Percentiles rank a stretch among this genome's conserved stretches.
phyloP scores from a whole-genome alignment of 2,113 vertebrate species.

The Hymenochirus boettgeri region DNA sequence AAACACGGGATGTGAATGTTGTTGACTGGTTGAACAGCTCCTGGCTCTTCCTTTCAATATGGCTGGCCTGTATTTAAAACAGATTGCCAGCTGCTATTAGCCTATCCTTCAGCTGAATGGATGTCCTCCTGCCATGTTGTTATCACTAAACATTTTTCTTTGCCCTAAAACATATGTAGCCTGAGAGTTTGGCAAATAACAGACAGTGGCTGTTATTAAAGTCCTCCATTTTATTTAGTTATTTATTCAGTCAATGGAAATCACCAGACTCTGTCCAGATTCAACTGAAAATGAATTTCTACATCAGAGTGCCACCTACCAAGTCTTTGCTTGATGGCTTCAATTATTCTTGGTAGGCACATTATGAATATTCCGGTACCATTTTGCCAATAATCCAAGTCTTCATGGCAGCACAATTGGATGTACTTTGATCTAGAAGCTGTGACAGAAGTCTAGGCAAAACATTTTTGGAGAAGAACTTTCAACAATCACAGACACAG shows the following conservation, averaged over 20 bases:
- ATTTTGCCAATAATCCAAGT: neutral
- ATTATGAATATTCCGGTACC: neutral
- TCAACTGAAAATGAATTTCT: neutral
- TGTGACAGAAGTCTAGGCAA: too few species aligned
- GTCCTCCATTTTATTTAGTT: neutral
- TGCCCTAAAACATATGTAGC: constrained; percentile 55
- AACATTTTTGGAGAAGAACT: too few species aligned
- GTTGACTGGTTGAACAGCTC: constrained; percentile 5
- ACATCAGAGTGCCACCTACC: neutral
- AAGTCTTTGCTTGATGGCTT: neutral
- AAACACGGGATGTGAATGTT: neutral
- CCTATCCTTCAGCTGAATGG: constrained; percentile 69
- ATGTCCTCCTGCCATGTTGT: constrained; percentile 62
- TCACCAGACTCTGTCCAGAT: neutral
- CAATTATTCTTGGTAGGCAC: neutral
- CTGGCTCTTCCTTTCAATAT: constrained; percentile 46
- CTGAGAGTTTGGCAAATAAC: constrained; percentile 46
- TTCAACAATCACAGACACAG: too few species aligned
- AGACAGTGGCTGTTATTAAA: constrained; percentile 8
- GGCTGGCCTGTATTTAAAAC: constrained; percentile 57
- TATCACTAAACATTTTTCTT: constrained; percentile 55
- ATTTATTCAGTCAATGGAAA: neutral
- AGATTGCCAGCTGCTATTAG: constrained; percentile 73
- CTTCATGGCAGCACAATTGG: neutral
- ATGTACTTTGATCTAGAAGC: too few species aligned